Evolutionary conservation across 92 coral and sea anemone genomes (phyloP).

Genomic region (Muricea muricata): DNA sequence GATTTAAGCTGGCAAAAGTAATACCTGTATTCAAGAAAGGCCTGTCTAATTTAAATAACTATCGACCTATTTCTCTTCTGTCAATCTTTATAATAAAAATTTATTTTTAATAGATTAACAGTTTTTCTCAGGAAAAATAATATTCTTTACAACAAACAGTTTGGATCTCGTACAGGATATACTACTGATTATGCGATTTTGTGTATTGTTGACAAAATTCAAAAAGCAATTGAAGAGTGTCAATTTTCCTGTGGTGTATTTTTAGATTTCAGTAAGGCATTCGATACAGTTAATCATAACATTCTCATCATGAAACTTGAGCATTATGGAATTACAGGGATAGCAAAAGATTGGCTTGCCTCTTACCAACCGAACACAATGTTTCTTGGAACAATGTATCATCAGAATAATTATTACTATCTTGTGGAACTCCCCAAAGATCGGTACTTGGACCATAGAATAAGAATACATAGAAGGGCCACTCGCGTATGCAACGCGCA

Average conservation of each 20-base stretch:
- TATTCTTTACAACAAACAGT: neutral
- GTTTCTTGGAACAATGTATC: constrained; percentile 3
- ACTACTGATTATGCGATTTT: neutral
- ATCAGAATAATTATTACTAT: neutral
- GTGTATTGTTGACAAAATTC: neutral
- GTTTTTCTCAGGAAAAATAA: neutral
- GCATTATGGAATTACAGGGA: neutral
- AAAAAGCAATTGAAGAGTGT: neutral
- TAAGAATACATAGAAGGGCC: too few relatives aligned
- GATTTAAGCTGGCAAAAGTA: neutral
- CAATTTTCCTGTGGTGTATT: neutral
- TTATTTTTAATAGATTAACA: neutral
- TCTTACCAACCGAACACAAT: neutral
- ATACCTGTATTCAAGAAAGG: neutral
- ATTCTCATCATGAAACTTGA: neutral
- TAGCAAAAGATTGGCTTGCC: neutral
- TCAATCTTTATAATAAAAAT: neutral
- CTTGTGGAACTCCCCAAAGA: constrained; percentile 48
- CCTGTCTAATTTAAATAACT: neutral
- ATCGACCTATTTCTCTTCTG: neutral
- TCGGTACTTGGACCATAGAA: neutral
- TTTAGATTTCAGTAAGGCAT: neutral
- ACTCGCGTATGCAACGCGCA: too few relatives aligned
- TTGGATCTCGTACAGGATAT: neutral
- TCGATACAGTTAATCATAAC: neutral